Evolutionary conservation across 2,888 invertebrate species (phyloP), one percentile per base, ranked within the genome.

Genomic region (Drosophila putrida): DNA sequence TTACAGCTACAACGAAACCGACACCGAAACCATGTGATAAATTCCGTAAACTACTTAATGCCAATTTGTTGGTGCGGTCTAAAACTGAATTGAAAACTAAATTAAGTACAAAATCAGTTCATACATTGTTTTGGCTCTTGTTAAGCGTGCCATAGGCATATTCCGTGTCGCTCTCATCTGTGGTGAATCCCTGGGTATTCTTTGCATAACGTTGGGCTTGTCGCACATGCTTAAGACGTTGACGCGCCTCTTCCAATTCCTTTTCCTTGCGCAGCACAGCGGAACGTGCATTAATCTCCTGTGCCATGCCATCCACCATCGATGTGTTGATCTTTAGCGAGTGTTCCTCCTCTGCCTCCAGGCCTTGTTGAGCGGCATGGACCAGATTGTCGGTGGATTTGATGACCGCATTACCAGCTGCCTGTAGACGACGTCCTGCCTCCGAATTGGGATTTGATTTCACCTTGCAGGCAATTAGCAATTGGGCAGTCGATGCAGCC

Each of bases 401-500:
- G 93, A 99, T 99, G 2, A 99, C 99, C 4, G 98, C 98, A 81
- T 98, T 98, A 11, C 99, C 99, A 0, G 99, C 99, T 11, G 96
- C 95, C 92, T 98, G 96, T 39, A 99, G 94, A 10, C 99, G 95
- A 47, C 97, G 96, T 53, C 98, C 99, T 6, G 98, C 96, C 81
- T 98, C 97, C 6, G 98, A 98, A 69, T 98, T 97, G 1, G 98
- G 97, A 93, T 99, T 99, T 0, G 99, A 98, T 93, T 99, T 99
- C 64, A 99, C 99, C 94, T 99, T 98, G 93, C 99, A 99, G 0
- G 99, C 99, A 47, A 99, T 98, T 57, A 99, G 93, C 61, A 99
- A 94, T 90, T 99, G 99, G 0, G 99, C 99, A 0, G 99, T 99
- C 1, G 98, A 98, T 54, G 98, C 97, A 6, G 99, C 99, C 8